Evolutionary conservation across 2,888 invertebrate genomes (phyloP).

Genomic region (Melanostoma scalare): DNA sequence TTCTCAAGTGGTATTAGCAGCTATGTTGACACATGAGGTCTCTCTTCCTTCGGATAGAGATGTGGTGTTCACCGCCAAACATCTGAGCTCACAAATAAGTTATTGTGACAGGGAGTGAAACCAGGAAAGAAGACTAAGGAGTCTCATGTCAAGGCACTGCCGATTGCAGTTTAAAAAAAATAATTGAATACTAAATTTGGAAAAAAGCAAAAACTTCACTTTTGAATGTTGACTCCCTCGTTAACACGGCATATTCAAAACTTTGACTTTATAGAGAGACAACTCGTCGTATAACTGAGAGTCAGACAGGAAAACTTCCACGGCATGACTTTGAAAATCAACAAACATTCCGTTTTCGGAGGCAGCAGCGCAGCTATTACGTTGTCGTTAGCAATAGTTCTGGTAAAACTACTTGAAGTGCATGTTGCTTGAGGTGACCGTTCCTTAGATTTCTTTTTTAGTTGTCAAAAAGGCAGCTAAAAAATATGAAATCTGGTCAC

Average conservation of each 20-base stretch:
- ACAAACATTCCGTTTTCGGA: conserved; percentile 42
- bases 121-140: conserved; percentile 17
- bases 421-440: conserved; percentile 25
- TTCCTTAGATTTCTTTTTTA: not conserved
- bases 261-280: conserved; percentile 26
- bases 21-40: conserved; percentile 68
- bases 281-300: conserved; percentile 8
- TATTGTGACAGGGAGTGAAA: conserved; percentile 25
- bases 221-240: conserved; percentile 39
- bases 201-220: conserved; percentile 30
- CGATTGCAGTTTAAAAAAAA: conserved; percentile 29
- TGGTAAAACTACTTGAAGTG: conserved; percentile 18
- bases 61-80: not conserved
- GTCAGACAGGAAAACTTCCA: conserved; percentile 37
- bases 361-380: conserved; percentile 20
- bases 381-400: conserved; percentile 44
- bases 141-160: conserved; percentile 21
- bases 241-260: conserved; percentile 58
- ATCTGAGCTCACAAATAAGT: conserved; percentile 51
- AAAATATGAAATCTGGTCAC: not conserved
- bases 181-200: conserved; percentile 52
- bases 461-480: no score
- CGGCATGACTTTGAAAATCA: conserved; percentile 67
- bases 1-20: conserved; percentile 70
- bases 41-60: conserved; percentile 18